Percentiles rank a stretch among this genome's conserved stretches.
phyloP scores from a whole-genome alignment of 2,888 invertebrate genomes.

The Drosophila formosana region DNA sequence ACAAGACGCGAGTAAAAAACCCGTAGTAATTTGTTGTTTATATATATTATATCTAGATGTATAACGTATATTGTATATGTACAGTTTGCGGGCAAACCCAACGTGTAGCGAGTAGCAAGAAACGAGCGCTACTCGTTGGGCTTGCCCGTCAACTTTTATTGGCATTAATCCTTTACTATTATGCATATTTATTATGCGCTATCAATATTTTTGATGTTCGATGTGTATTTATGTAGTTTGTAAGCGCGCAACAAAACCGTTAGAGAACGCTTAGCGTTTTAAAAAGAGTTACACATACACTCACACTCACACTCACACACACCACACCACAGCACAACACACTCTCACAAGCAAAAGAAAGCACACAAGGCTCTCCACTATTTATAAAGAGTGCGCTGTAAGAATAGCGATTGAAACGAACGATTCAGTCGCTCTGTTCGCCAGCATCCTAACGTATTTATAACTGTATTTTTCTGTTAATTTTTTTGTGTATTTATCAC shows the following conservation, averaged over 20 bases:
- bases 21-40: slow-evolving; percentile 56
- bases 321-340: slow-evolving; percentile 14
- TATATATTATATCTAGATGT: slow-evolving; percentile 47
- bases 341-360: slow-evolving; percentile 35
- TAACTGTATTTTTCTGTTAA: slow-evolving; percentile 50
- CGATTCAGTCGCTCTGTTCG: slow-evolving; percentile 1
- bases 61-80: slow-evolving; percentile 31
- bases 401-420: not conserved
- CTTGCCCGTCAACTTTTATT: slow-evolving; percentile 24
- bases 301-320: slow-evolving; percentile 21
- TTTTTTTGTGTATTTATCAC: slow-evolving; percentile 45
- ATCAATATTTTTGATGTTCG: slow-evolving; percentile 78
- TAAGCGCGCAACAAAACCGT: slow-evolving; percentile 71
- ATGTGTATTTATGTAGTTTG: slow-evolving; percentile 79
- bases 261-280: slow-evolving; percentile 78
- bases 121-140: slow-evolving; percentile 8
- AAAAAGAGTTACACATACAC: slow-evolving; percentile 59
- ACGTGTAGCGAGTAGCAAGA: slow-evolving; percentile 16
- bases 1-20: slow-evolving; percentile 76
- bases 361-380: slow-evolving; percentile 48
- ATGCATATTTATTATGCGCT: slow-evolving; percentile 52
- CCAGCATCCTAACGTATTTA: slow-evolving; percentile 38
- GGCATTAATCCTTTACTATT: slow-evolving; percentile 52
- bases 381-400: slow-evolving; percentile 23
- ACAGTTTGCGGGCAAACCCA: slow-evolving; percentile 1